A percentile compares a stretch with the other conserved stretches of the same genome.
Evolutionary conservation across 2,113 vertebrate genomes (phyloP).

Genomic region (Pao palembangensis): DNA sequence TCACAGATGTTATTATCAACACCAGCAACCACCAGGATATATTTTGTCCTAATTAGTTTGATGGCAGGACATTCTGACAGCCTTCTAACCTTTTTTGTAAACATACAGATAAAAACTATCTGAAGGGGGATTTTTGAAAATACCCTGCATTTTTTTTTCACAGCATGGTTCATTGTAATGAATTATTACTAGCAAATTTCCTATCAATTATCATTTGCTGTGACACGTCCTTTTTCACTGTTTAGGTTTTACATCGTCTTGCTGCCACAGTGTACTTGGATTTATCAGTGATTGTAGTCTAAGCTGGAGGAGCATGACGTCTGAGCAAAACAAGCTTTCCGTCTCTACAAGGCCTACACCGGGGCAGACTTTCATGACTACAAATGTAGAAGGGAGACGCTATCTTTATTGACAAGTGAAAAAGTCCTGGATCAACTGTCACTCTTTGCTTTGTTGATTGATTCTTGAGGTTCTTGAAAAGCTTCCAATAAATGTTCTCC

Average conservation of each 20-base stretch:
- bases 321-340: conserved; percentile 60
- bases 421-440: not conserved
- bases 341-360: conserved; percentile 66
- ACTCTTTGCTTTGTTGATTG: too few species aligned
- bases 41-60: conserved; percentile 30
- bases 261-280: conserved; percentile 62
- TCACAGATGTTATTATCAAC: not conserved
- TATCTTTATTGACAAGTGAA: conserved; percentile 12
- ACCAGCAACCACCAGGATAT: not conserved
- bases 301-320: conserved; percentile 71
- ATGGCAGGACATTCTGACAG: conserved; percentile 17
- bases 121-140: not conserved
- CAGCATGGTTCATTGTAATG: conserved; percentile 33
- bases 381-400: conserved; percentile 8
- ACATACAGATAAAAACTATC: conserved; percentile 27
- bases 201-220: conserved; percentile 60
- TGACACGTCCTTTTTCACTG: conserved; percentile 59
- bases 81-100: conserved; percentile 19
- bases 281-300: conserved; percentile 73
- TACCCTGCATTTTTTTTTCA: not conserved
- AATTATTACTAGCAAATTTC: conserved; percentile 25
- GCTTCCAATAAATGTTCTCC: not conserved
- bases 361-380: conserved; percentile 42
- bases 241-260: conserved; percentile 65
- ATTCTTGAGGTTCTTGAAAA: not conserved